Evolutionary conservation across 2,888 invertebrate species (phyloP).

Genomic region (Noctua comes): DNA sequence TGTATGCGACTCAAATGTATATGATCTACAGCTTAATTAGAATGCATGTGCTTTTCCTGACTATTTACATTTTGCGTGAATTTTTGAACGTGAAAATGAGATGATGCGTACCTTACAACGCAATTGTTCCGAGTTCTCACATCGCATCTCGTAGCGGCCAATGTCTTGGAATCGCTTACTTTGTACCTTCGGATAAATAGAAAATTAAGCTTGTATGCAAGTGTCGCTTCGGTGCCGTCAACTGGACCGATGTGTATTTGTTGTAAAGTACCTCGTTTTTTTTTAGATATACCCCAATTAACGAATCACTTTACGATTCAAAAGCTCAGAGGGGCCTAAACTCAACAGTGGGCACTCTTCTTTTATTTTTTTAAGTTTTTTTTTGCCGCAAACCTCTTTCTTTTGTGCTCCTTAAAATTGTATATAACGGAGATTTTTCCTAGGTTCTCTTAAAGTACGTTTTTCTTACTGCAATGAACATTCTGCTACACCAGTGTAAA

Average conservation of each 20-base stretch:
- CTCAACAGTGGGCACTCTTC: no score
- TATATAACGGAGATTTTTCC: neutral
- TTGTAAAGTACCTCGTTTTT: neutral
- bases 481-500: neutral
- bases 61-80: neutral
- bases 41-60: neutral
- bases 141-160: slow-evolving; percentile 44
- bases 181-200: slow-evolving; percentile 49
- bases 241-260: neutral
- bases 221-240: neutral
- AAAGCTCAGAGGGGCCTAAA: neutral
- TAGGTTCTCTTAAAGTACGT: neutral
- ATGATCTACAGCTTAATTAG: neutral
- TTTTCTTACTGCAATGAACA: neutral
- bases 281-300: neutral
- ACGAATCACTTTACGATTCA: no score
- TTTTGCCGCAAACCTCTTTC: neutral
- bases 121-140: slow-evolving; percentile 46
- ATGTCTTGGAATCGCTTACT: slow-evolving; percentile 50
- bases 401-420: neutral
- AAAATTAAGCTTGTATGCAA: slow-evolving; percentile 20
- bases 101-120: slow-evolving; percentile 50
- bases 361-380: no score
- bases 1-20: neutral
- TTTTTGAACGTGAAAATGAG: neutral